Base-by-base conservation (phyloP, 2,888 invertebrate genomes). In the Dasysyrphus albostriatus region DNA sequence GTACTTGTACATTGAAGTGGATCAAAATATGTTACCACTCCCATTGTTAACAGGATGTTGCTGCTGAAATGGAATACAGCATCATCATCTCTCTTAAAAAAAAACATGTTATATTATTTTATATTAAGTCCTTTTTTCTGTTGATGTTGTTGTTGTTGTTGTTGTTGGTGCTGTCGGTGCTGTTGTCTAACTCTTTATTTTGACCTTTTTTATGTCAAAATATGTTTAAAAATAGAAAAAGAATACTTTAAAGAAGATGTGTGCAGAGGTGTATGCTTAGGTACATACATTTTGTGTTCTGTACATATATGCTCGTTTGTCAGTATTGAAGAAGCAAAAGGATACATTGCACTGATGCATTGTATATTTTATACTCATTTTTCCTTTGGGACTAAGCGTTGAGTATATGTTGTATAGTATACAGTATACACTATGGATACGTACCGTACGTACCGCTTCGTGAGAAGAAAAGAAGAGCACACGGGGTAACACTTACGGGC, bases 21-120 rank as follows among this genome's bases (percentile, higher is more conserved):
- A 83, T 87, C 78, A 87, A 75, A 87, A 82, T 87, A 75, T 87
- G 87, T 87, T 87, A 75, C 87, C 87, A 78, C 87, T 87, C 74
- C 74, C 74, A 78, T 87, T 85, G 81, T 87, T 65, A 56, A 65
- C 70, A 72, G 83, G 83, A 83, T 83, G 75, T 78, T 83, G 61
- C 69, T 58, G 59, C 32, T 65, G 70, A 67, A 78, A 79, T 59
- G 77, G 47, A 61, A 79, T 84, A 81, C 61, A 77, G 59, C 67
- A 61, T 29, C 59, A 63, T 65, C 59, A 63, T 65, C 61, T 69
- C 54, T 51, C 51, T 51, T 5, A 5, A 12, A 54, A 73, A 47
- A 67, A 54, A 69, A 37, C 8, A 29, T 63, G 42, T 63, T 56
- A 37, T 59, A 32, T 56, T 63, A 63, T 56, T 63, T 37, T 34